Evolutionary conservation across 2,797 vertebrate genomes (phyloP).

Genomic region (Labeo calbasu): DNA sequence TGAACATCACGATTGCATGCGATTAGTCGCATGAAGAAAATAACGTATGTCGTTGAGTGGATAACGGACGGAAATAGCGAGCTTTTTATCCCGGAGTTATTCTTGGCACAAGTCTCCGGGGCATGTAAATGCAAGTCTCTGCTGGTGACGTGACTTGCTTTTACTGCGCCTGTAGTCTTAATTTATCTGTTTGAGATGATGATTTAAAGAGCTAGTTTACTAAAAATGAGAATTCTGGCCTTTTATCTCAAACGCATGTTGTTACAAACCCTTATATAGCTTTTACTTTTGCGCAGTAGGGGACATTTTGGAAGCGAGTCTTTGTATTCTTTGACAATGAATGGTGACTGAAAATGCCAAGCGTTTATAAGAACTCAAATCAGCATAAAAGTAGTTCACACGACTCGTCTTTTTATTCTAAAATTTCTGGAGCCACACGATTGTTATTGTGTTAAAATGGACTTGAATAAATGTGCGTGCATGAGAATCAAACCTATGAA

Average conservation of each 20-base stretch:
- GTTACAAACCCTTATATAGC: too few species aligned
- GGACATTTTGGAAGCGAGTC: background rate
- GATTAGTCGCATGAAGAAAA: background rate
- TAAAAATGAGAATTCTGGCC: background rate
- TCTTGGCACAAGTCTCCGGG: slow-evolving; percentile 14
- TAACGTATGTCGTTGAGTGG: background rate
- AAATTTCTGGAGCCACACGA: too few species aligned
- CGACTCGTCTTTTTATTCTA: background rate
- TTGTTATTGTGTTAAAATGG: background rate
- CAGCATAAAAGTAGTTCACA: background rate
- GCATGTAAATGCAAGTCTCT: slow-evolving; percentile 16
- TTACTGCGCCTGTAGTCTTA: background rate
- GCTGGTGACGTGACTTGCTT: slow-evolving; percentile 22
- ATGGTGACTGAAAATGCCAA: background rate
- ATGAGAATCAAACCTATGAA: background rate
- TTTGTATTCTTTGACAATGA: background rate
- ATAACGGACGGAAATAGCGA: slow-evolving; percentile 25
- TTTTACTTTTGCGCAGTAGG: background rate
- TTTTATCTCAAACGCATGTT: background rate
- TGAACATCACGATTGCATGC: background rate
- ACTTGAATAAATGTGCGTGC: background rate
- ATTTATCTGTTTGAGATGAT: background rate
- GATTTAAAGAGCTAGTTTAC: background rate
- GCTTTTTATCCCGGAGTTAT: slow-evolving; percentile 26
- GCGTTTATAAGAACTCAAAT: background rate